Base-by-base conservation (phyloP, 2,888 invertebrate species). In the Clistopyga incitator region DNA sequence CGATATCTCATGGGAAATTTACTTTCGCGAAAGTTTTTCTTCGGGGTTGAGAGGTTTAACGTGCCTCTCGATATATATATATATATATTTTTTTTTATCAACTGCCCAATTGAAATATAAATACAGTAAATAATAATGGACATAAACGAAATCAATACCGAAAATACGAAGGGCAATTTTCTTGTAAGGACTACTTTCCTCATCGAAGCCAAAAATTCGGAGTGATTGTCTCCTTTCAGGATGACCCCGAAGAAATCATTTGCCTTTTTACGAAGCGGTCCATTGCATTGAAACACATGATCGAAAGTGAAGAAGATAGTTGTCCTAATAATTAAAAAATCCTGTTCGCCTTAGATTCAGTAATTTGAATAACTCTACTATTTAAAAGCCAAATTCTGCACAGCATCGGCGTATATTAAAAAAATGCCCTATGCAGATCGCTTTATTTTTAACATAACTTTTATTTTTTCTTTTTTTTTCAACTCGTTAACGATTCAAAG, bases 1-100 rank as follows among this genome's bases (percentile, higher is more conserved):
- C 68, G 47, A 54, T 59, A 59, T 76, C 79, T 79, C 76, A 76
- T 83, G 20, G 50, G 23, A 52, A 72, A 79, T 52, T 13, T 59
- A 72, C 42, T 29, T 38, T 75, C 56, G 50, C 50, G 76, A 59
- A 79, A 76, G 25, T 76, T 59, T 71, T 67, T 70, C 4, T 29
- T 59, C 15, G 10, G 42, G 38, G 18, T 38, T 38, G 13, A 42
- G 20, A 64, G 11, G 13, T 42, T 18, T 18, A 34, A 0, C 64
- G 61, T 2, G 29, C 1, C 10, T 34, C 1, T 29, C 34, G n/a
- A 34, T 61, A n/a, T n/a, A n/a, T n/a, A n/a, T n/a, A n/a, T n/a
- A n/a, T n/a, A n/a, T n/a, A n/a, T n/a, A 61, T 34, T 61, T 18
- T 61, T 61, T 4, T 13, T 15, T 4, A 59, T 4, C 10, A n/a